Evolutionary conservation across 2,113 vertebrate genomes (phyloP).

Genomic region (Psammodynastes pulverulentus): DNA sequence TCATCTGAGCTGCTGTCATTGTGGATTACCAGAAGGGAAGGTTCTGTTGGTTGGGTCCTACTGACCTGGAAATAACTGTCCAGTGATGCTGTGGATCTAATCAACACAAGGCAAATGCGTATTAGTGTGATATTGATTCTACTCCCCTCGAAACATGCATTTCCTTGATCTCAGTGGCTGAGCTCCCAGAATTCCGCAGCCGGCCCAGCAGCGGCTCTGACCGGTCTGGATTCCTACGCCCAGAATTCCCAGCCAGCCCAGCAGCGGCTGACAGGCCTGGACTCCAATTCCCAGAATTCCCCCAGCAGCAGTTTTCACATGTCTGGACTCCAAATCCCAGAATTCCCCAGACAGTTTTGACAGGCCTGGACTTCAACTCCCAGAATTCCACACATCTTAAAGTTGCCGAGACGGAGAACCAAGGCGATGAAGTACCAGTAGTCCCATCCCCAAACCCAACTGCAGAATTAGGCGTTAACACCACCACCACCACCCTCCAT

Average conservation of each 20-base stretch:
- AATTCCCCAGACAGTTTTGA: neutral
- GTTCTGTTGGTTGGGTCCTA: slow-evolving; percentile 60
- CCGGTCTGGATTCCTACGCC: neutral
- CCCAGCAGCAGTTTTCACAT: neutral
- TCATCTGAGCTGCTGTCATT: slow-evolving; percentile 67
- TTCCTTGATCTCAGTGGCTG: neutral
- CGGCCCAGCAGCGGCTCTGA: neutral
- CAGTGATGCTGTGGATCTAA: slow-evolving; percentile 59
- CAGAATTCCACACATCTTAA: neutral
- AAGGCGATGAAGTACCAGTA: neutral
- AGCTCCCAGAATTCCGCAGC: neutral
- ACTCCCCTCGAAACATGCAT: neutral
- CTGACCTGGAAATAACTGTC: slow-evolving; percentile 77
- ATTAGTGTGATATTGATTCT: neutral
- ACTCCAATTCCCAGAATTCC: neutral
- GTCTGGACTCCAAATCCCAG: too few relatives aligned
- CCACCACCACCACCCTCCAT: neutral
- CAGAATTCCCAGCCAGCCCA: neutral
- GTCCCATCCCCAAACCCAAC: neutral
- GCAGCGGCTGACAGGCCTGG: accelerated
- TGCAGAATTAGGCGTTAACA: neutral
- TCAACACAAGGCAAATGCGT: neutral
- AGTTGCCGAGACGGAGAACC: neutral
- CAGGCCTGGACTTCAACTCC: neutral
- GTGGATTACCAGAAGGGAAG: slow-evolving; percentile 19